Evolutionary conservation across 2,888 invertebrate species (phyloP).

Genomic region (Venustoraphidia nigricollis): DNA sequence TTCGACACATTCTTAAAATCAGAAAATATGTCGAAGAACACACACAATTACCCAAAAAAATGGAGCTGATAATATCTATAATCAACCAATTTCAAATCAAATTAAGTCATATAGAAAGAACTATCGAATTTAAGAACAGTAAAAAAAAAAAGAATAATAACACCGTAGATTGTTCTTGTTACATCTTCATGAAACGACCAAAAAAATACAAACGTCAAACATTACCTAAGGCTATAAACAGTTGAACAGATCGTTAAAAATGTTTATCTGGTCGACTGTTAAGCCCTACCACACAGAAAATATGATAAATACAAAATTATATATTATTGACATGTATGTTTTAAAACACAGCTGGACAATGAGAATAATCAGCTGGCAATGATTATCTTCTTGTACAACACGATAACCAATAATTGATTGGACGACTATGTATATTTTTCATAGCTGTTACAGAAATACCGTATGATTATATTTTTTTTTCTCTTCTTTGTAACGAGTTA

Average conservation of each 20-base stretch:
- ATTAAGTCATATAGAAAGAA: not conserved
- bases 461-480: not conserved
- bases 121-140: too few species aligned
- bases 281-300: slow-evolving; percentile 18
- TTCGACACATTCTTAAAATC: too few species aligned
- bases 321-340: slow-evolving; percentile 16
- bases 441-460: not conserved
- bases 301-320: slow-evolving; percentile 20
- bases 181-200: not conserved
- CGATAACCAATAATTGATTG: not conserved
- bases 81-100: not conserved
- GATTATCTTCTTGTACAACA: too few species aligned
- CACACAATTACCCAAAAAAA: too few species aligned
- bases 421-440: not conserved
- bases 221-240: not conserved
- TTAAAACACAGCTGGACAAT: slow-evolving; percentile 21
- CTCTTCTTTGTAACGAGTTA: not conserved
- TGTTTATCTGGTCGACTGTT: slow-evolving; percentile 14
- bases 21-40: too few species aligned
- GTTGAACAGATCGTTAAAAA: not conserved
- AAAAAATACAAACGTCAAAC: not conserved
- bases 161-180: not conserved
- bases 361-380: not conserved
- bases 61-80: too few species aligned
- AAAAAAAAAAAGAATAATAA: too few species aligned